Conservation (phyloP, 1,140 invertebrate genomes). For the Bombyx mori region DNA sequence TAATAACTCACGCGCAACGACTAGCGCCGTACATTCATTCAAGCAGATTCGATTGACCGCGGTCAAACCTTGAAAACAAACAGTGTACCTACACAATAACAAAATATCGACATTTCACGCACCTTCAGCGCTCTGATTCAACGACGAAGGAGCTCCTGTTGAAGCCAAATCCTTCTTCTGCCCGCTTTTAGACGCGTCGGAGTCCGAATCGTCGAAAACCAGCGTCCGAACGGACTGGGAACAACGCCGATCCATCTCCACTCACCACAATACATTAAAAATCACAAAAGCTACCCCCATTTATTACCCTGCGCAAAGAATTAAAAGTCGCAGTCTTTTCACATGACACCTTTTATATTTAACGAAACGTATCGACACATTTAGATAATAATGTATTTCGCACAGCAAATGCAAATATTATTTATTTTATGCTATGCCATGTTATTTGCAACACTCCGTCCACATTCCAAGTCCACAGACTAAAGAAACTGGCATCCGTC, state of each 20-base stretch:
- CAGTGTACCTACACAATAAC: conserved; percentile 15
- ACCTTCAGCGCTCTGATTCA: conserved; percentile 64
- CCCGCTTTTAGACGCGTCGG: conserved; percentile 49
- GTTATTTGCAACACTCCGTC: conserved; percentile 16
- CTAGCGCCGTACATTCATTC: conserved; percentile 20
- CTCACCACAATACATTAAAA: conserved; percentile 55
- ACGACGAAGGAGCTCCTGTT: conserved; percentile 42
- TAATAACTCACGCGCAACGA: too few relatives aligned
- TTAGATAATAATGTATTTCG: conserved; percentile 10
- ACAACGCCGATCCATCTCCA: conserved; percentile 64
- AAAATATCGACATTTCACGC: conserved; percentile 30
- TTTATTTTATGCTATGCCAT: conserved; percentile 36
- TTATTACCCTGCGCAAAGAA: conserved; percentile 29
- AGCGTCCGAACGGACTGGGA: conserved; percentile 67
- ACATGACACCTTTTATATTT: conserved; percentile 20
- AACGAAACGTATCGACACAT: conserved; percentile 5
- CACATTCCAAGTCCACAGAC: too few relatives aligned
- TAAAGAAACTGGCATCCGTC: too few relatives aligned
- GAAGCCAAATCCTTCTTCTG: conserved; percentile 56
- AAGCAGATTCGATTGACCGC: conserved; percentile 44
- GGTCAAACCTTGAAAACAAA: conserved; percentile 54
- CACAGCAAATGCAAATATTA: conserved; percentile 19
- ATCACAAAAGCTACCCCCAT: conserved; percentile 59
- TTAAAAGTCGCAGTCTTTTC: conserved; percentile 16
- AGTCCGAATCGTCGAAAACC: conserved; percentile 65